Base-by-base conservation (phyloP, 2,797 vertebrate genomes). In the Enteromius viviparus region DNA sequence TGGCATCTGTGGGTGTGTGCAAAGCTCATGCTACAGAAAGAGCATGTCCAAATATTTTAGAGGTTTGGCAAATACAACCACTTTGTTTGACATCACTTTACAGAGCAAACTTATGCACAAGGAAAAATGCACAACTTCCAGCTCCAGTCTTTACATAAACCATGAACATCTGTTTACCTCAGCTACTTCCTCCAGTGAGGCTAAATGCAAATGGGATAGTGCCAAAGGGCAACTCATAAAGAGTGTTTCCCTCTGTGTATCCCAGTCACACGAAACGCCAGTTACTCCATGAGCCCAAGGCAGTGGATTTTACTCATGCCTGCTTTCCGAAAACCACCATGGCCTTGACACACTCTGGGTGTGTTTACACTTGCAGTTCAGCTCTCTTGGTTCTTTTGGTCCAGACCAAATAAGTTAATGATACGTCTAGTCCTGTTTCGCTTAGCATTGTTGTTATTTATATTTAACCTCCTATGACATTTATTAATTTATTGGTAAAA, bases 151-250 rank as follows among this genome's bases (percentile, higher is more conserved):
- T 23, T 49, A 72, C 14, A 65, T 65, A 74, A 81, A 74, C 42
- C 55, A 51, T 53, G 32, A 12, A 40, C 53, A 72, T 72, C 53
- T 72, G 69, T 72, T 74, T 75, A 75, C 15, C 70, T 40, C 45
- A 62, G 68, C 32, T 72, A 42, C 58, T 75, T 65, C 32, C 45
- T 74, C 45, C 15, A 74, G 2, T 26, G 21, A 81, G 55, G 69
- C 69, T 64, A 37, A 64, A 75, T 37, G 14, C 29, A 65, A 81
- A 65, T 66, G n/a, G 19, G 37, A 26, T 37, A 40, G 42, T 51
- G 42, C n/a, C 29, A 29, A 51, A 81, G 45, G 29, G 10, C 58
- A 40, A 75, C 80, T 51, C 80, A 82, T 81, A 81, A 72, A 72
- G 53, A 70, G 49, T 60, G 68, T 72, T 32, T 72, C 53, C 66